These are phyloP conservation scores for Elachura formosa DNA, from an alignment of 2,113 vertebrate genomes.

Conservation along the genomic window DNA sequence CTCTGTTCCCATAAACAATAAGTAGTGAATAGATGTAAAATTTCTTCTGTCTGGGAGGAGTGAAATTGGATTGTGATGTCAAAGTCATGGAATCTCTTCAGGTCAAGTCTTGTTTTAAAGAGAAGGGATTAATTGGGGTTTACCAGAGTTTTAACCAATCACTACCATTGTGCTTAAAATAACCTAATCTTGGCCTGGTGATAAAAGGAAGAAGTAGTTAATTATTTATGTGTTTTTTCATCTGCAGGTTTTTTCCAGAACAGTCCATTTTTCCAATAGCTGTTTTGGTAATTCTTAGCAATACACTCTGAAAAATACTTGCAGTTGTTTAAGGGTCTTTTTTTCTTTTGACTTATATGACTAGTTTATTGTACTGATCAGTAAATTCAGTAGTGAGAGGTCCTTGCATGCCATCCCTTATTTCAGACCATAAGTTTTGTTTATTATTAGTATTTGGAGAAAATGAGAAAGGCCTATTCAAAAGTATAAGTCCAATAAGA, in stretches of 20 bases:
- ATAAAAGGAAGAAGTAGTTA: background rate
- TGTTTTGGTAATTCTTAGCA: background rate
- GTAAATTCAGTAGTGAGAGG: fast-evolving
- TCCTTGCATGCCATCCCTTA: background rate
- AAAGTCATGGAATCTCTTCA: constrained; percentile 39
- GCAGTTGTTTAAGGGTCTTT: background rate
- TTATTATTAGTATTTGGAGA: background rate
- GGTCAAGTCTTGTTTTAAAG: constrained; percentile 54
- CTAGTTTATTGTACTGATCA: background rate
- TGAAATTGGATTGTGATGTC: constrained; percentile 65
- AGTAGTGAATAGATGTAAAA: background rate
- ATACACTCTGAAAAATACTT: background rate
- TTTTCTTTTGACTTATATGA: background rate
- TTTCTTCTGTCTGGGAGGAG: background rate
- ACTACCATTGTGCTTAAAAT: constrained; percentile 11
- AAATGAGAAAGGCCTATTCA: background rate
- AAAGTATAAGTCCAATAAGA: background rate
- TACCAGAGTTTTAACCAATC: constrained; percentile 29
- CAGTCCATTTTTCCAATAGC: background rate
- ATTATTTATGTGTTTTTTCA: background rate
- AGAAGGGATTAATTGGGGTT: constrained; percentile 37
- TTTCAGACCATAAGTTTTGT: background rate
- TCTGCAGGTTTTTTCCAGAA: background rate
- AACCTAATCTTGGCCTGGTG: constrained; percentile 10
- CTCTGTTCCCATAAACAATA: background rate